Evolutionary conservation across 2,113 vertebrate genomes (phyloP), one percentile per base, ranked within the genome.

Genomic region (Setophaga kirtlandii): DNA sequence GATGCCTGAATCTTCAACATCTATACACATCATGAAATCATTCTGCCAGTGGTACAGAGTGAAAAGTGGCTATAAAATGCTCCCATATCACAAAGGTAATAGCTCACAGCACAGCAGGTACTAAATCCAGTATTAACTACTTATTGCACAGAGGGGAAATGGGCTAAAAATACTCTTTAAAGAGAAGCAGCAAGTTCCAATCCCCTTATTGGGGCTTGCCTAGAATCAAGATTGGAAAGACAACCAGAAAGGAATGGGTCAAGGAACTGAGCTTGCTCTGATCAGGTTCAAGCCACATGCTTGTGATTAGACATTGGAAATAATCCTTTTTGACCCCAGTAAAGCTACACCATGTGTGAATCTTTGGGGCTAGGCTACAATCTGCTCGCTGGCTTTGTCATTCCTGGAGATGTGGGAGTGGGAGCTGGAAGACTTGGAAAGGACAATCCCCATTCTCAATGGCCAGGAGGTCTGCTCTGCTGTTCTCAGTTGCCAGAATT

Each of bases 71-170:
- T 69, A 81, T 86, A 90, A 96, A 97, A 86, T 11, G 52, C 60
- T 90, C 82, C 83, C 76, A 64, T 81, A 93, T 81, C 90, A 28
- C 90, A 85, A 76, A 93, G 79, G 71, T 83, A 96, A 87, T 89
- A 93, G 82, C 83, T 96, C 94, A 95, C 63, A 93, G 88, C 75
- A 77, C 85, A 92, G 90, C 76, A 90, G 90, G 92, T 77, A 92
- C 83, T 93, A 92, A 95, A 92, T 80, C 68, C 80, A 89, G 83
- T 19, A 81, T 83, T 95, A 96, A 86, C 88, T 89, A 77, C 94
- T 92, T 77, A 63, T 22, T 74, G 91, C 89, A 83, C 50, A 46
- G 52, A 31, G 37, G 33, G 10, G 47, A 87, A 87, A 70, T 1
- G 8, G 31, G 23, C 78, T 94, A 93, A 90, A 96, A 89, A 85